Percentiles rank a stretch among this genome's conserved stretches.
phyloP scores from a whole-genome alignment of 2,113 vertebrate genomes.

The Isichthys henryi region DNA sequence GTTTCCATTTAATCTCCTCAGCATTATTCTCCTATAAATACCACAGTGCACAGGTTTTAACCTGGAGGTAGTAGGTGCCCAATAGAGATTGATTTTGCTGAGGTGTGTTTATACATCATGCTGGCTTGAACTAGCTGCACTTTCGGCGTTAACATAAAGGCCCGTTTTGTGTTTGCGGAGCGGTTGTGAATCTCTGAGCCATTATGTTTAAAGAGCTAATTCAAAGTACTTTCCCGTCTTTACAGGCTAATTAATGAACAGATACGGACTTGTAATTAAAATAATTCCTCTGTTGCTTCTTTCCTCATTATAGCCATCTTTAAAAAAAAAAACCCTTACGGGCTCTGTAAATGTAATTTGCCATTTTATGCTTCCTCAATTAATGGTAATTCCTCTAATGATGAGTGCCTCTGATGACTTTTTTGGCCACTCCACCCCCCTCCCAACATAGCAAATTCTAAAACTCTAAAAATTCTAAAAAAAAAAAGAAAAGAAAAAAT shows the following conservation, averaged over 20 bases:
- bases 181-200: not conserved
- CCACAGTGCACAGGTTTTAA: not conserved
- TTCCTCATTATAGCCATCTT: constrained; percentile 35
- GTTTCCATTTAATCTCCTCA: not conserved
- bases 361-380: constrained; percentile 34
- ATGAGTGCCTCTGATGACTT: constrained; percentile 30
- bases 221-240: constrained; percentile 38
- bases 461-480: constrained; percentile 26
- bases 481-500: constrained; percentile 18
- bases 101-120: not conserved
- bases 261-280: constrained; percentile 46
- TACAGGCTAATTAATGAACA: constrained; percentile 46
- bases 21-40: not conserved
- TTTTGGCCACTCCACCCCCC: constrained; percentile 7
- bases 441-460: not conserved
- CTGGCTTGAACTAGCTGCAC: not conserved
- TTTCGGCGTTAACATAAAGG: constrained; percentile 12
- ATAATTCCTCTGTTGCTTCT: constrained; percentile 40
- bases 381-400: constrained; percentile 37
- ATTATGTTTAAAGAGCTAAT: constrained; percentile 38
- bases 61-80: not conserved
- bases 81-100: not conserved
- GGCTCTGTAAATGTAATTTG: constrained; percentile 41
- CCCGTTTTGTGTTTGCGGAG: not conserved
- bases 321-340: constrained; percentile 23